Conservation (phyloP, 2,113 vertebrate species). For the Charina bottae region DNA sequence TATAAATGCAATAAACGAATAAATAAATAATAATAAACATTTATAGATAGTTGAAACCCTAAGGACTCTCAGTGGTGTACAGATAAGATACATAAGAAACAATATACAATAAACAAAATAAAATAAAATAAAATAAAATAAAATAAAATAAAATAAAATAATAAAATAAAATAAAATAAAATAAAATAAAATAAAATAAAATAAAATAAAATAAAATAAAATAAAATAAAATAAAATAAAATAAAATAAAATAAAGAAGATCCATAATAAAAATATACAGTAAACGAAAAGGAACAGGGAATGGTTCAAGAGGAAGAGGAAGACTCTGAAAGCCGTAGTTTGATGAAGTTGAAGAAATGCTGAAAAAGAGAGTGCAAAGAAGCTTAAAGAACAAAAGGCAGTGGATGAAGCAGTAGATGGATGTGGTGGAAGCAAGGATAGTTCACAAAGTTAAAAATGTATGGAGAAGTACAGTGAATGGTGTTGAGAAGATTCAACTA, state of each 20-base stretch:
- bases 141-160: too few relatives aligned
- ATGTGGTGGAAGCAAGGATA: not conserved
- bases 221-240: not conserved
- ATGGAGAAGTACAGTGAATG: not conserved
- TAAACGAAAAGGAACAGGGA: not conserved
- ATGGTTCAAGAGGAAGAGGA: not conserved
- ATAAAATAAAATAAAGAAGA: not conserved
- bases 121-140: too few relatives aligned
- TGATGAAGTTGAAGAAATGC: not conserved
- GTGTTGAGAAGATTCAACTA: not conserved
- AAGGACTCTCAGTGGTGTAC: too few relatives aligned
- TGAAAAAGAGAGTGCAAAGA: not conserved
- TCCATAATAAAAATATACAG: not conserved
- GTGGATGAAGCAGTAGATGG: not conserved
- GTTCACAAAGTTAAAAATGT: not conserved
- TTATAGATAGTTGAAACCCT: too few relatives aligned
- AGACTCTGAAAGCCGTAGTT: not conserved
- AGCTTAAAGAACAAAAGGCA: not conserved
- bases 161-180: not conserved
- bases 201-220: not conserved
- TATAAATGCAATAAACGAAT: not conserved
- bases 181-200: not conserved
- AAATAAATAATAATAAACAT: not conserved
- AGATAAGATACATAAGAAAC: too few relatives aligned
- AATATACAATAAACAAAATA: not conserved